Conservation (phyloP, 2,797 vertebrate genomes). For the Chaetodon trifasciatus region DNA sequence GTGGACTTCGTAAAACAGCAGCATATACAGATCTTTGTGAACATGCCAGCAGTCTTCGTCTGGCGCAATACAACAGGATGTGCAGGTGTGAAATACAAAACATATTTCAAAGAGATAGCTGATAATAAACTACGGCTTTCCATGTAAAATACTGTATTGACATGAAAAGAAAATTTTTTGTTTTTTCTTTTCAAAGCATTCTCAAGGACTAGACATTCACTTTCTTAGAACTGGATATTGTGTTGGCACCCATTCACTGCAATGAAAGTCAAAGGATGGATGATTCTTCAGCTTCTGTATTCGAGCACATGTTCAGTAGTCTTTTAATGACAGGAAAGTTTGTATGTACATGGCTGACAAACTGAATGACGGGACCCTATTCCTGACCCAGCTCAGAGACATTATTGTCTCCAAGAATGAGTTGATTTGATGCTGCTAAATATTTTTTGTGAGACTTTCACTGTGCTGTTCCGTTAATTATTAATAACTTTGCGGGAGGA, state of each 20-base stretch:
- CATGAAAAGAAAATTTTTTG: not conserved
- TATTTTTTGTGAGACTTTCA: not conserved
- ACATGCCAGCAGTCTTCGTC: not conserved
- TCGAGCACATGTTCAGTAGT: not conserved
- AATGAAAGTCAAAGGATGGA: not conserved
- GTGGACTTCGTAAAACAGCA: not conserved
- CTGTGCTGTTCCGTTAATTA: too few species aligned
- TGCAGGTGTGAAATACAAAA: not conserved
- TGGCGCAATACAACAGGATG: not conserved
- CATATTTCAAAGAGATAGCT: not conserved
- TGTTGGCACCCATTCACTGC: not conserved
- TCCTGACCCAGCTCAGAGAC: not conserved
- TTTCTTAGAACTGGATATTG: not conserved
- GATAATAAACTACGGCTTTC: not conserved
- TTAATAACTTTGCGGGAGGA: too few species aligned
- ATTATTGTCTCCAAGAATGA: slow-evolving; percentile 15
- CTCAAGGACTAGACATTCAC: not conserved
- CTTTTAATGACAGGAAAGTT: not conserved
- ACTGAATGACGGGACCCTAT: not conserved
- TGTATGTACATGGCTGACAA: not conserved
- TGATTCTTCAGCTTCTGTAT: not conserved
- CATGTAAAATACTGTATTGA: not conserved
- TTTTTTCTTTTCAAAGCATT: not conserved
- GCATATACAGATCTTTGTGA: not conserved
- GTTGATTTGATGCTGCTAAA: slow-evolving; percentile 6